Evolutionary conservation across 2,113 vertebrate genomes (phyloP).

Genomic region (Callocephalon fimbriatum): DNA sequence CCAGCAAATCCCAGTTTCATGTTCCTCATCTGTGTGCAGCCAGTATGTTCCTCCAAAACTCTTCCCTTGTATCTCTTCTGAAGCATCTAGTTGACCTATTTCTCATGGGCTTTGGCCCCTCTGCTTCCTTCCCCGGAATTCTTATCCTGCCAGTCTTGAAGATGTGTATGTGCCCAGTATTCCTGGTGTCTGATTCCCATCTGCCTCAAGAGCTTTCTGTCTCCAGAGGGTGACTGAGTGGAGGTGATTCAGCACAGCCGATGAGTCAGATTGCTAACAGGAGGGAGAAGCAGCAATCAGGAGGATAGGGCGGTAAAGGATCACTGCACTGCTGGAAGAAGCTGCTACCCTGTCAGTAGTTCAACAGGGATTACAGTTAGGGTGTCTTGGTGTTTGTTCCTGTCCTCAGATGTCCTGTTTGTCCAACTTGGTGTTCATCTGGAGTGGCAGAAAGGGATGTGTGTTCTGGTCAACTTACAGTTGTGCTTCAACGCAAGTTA

Average conservation of each 20-base stretch:
- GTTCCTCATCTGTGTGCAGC: accelerated
- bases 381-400: background rate
- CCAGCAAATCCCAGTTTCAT: background rate
- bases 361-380: background rate
- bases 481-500: background rate
- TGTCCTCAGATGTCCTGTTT: accelerated
- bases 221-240: background rate
- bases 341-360: background rate
- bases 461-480: background rate
- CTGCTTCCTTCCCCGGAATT: background rate
- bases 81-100: background rate
- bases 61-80: background rate
- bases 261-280: background rate
- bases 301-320: background rate
- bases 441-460: background rate
- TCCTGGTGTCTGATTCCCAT: background rate
- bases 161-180: background rate
- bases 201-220: background rate
- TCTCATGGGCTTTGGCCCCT: background rate
- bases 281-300: background rate
- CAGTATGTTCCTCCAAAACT: background rate
- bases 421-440: background rate
- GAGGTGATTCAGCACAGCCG: background rate
- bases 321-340: background rate
- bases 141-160: background rate